Base-by-base conservation (phyloP, 2,888 invertebrate genomes). In the Catocala sponsa region DNA sequence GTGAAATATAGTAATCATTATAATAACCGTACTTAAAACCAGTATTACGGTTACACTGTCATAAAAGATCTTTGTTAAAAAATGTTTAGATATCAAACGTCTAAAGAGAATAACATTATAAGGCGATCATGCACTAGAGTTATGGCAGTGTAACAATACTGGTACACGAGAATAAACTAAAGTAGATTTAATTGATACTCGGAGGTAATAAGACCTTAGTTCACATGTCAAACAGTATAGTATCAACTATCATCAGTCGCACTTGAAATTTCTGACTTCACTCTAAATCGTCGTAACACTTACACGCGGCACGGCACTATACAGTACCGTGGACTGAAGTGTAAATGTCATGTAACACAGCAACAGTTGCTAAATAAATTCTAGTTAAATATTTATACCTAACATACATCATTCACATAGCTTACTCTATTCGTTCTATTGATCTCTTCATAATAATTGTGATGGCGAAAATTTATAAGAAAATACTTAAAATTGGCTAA, bases 161-260 rank as follows among this genome's bases (percentile, higher is more conserved):
- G 85, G 85, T 78, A 78, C 78, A 70, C 77, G 69, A 73, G 76
- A 81, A 77, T 81, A 85, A 88, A 91, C 89, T 91, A 91, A 92
- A 88, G 88, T 90, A 92, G 72, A 85, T 89, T 91, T 89, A 91
- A 93, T 93, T 90, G 94, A 94, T 94, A 94, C 93, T 94, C 94
- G 94, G 94, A 94, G 94, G 94, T 94, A 94, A 93, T 92, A 91
- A 90, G 89, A 93, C 89, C 91, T 89, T 89, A 91, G 85, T 88
- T 87, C 89, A 85, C 87, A 86, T 88, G 86, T 87, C 88, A 85
- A 86, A 89, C 80, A 90, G 92, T 91, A 93, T 91, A 90, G 92
- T 91, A 93, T 91, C 93, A 91, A 91, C 87, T 87, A 88, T 86
- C 86, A 85, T 91, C 92, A 92, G 92, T 92, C 92, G 89, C 88